phyloP scores from a whole-genome alignment of 2,888 invertebrate genomes.

The Cerastis rubricosa region DNA sequence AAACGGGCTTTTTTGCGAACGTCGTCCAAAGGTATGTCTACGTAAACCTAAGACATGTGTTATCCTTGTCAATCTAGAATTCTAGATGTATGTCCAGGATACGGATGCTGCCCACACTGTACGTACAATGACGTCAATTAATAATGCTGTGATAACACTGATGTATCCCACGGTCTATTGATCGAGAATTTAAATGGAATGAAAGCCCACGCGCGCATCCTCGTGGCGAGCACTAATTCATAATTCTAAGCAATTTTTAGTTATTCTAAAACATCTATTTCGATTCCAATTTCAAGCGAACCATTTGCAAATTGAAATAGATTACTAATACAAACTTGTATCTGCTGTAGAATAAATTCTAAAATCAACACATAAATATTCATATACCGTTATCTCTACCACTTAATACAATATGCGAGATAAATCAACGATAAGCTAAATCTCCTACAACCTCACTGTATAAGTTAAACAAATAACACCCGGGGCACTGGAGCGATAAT shows the following conservation, averaged over 20 bases:
- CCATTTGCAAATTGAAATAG: neutral
- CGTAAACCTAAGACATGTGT: neutral
- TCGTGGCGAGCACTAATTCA: constrained; percentile 40
- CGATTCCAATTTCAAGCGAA: neutral
- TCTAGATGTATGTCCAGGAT: constrained; percentile 25
- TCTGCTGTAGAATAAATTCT: neutral
- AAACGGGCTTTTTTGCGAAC: neutral
- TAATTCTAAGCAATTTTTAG: constrained; percentile 42
- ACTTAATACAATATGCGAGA: neutral
- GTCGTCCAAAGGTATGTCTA: neutral
- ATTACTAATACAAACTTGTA: neutral
- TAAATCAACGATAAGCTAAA: constrained; percentile 20
- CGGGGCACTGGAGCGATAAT: constrained; percentile 36
- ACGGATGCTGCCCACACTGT: constrained; percentile 25
- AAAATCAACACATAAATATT: neutral
- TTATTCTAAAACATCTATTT: constrained; percentile 16
- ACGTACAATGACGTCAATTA: constrained; percentile 45
- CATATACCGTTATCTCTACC: neutral
- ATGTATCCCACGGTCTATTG: constrained; percentile 41
- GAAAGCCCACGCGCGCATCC: constrained; percentile 31
- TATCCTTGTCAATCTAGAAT: neutral
- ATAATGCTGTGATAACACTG: constrained; percentile 11
- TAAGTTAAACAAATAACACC: constrained; percentile 26
- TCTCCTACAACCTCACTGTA: constrained; percentile 20
- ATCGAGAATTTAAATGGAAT: constrained; percentile 39